phyloP scores from a whole-genome alignment of 2,888 invertebrate genomes.

The Proisotoma minuta region DNA sequence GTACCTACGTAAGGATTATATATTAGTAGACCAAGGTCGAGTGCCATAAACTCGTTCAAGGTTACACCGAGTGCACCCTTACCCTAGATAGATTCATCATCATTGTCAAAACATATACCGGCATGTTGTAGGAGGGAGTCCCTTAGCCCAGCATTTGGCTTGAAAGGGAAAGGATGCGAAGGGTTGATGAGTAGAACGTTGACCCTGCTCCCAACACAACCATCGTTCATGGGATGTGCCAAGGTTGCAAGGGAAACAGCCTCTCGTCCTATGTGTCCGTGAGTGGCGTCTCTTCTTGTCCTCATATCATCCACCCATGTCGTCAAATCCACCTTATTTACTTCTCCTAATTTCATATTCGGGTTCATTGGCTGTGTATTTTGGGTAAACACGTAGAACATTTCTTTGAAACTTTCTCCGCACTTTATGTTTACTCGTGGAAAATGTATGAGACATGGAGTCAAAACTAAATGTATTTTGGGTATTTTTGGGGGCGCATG shows the following conservation, averaged over 20 bases:
- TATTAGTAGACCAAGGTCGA: slow-evolving; percentile 10
- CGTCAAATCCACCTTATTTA: too few species aligned
- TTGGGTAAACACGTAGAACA: too few species aligned
- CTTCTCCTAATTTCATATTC: too few species aligned
- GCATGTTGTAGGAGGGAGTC: background rate
- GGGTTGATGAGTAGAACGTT: slow-evolving; percentile 14
- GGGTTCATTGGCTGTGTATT: too few species aligned
- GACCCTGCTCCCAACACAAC: slow-evolving; percentile 1
- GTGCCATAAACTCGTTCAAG: slow-evolving; percentile 14
- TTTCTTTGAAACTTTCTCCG: too few species aligned
- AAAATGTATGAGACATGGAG: too few species aligned
- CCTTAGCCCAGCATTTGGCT: background rate
- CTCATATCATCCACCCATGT: background rate
- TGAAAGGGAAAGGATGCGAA: slow-evolving; percentile 10
- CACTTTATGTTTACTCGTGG: too few species aligned
- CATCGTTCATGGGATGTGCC: slow-evolving; percentile 11
- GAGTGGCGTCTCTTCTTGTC: background rate
- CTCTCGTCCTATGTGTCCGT: background rate
- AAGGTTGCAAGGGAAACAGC: slow-evolving; percentile 16
- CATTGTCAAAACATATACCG: background rate
- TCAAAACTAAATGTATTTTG: too few species aligned
- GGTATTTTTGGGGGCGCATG: too few species aligned
- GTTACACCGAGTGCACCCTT: background rate
- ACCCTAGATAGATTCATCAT: background rate
- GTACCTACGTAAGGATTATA: background rate